Conservation (phyloP, 2,113 vertebrate genomes). For the Taurulus bubalis region DNA sequence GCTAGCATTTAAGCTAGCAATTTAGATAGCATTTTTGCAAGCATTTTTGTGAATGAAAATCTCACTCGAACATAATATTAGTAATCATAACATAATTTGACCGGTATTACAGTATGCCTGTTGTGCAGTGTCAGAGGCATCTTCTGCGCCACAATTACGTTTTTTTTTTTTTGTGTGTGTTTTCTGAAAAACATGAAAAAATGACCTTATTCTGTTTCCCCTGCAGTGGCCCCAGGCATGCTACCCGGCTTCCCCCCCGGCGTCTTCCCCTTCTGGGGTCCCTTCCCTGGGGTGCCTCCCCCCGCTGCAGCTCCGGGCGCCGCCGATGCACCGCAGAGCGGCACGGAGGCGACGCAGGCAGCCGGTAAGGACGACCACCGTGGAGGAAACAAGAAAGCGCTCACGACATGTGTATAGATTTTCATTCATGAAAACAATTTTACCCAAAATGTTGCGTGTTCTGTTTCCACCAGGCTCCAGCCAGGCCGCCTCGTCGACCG, state of each 20-base stretch:
- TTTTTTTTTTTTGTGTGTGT: too few relatives aligned
- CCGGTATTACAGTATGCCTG: too few relatives aligned
- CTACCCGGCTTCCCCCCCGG: constrained; percentile 93
- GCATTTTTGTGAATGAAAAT: too few relatives aligned
- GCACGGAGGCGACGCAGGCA: constrained; percentile 70
- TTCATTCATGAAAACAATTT: background rate
- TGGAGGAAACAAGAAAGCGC: too few relatives aligned
- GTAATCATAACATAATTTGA: too few relatives aligned
- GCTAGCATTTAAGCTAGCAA: too few relatives aligned
- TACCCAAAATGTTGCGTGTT: background rate
- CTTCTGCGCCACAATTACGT: too few relatives aligned
- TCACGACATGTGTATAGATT: background rate
- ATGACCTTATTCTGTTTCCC: constrained; percentile 28
- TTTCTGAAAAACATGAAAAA: too few relatives aligned
- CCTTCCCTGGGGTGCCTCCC: constrained; percentile 88
- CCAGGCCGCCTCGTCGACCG: constrained; percentile 62
- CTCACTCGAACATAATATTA: too few relatives aligned
- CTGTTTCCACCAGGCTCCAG: constrained; percentile 62
- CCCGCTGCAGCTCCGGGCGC: constrained; percentile 74
- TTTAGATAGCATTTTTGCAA: too few relatives aligned
- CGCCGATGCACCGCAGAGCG: constrained; percentile 64
- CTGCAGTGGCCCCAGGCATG: constrained; percentile 88
- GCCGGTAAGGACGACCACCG: constrained; percentile 68
- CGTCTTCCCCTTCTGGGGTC: constrained; percentile 94
- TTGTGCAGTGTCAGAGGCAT: too few relatives aligned